phyloP scores from a whole-genome alignment of 1,140 invertebrate genomes.

The Brachionus sp. region DNA sequence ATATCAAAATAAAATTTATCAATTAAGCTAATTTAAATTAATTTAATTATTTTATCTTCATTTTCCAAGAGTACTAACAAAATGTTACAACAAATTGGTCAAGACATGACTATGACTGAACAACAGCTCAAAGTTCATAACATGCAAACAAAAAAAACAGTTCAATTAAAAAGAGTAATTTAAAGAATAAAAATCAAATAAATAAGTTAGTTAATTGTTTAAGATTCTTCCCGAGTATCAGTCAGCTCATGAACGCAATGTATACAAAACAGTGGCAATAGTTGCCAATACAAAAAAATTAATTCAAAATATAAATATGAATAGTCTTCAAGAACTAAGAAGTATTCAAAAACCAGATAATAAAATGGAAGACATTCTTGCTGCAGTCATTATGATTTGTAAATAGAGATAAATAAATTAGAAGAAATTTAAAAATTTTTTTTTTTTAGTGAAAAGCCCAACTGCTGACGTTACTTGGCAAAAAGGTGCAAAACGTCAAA shows the following conservation, averaged over 20 bases:
- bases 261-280: conserved; percentile 59
- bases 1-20: too few species aligned
- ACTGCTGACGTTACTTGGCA: conserved; percentile 59
- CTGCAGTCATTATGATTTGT: conserved; percentile 59
- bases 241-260: conserved; percentile 57
- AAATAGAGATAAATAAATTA: conserved; percentile 46
- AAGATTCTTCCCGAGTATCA: conserved; percentile 57
- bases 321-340: conserved; percentile 53
- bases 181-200: conserved; percentile 51
- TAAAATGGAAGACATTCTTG: conserved; percentile 58
- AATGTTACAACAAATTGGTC: conserved; percentile 58
- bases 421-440: conserved; percentile 26
- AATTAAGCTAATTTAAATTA: not conserved
- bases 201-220: not conserved
- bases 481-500: conserved; percentile 59
- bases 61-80: conserved; percentile 54
- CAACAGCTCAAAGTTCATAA: conserved; percentile 56
- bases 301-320: conserved; percentile 56
- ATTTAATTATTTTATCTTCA: not conserved
- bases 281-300: conserved; percentile 59
- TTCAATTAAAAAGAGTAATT: conserved; percentile 53
- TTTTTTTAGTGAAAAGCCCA: conserved; percentile 55
- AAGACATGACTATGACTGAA: conserved; percentile 58
- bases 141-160: conserved; percentile 37
- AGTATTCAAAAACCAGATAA: conserved; percentile 57